These are phyloP conservation scores for Melanotaenia duboulayi DNA, from an alignment of 2,113 vertebrate genomes.

Conservation along the genomic window DNA sequence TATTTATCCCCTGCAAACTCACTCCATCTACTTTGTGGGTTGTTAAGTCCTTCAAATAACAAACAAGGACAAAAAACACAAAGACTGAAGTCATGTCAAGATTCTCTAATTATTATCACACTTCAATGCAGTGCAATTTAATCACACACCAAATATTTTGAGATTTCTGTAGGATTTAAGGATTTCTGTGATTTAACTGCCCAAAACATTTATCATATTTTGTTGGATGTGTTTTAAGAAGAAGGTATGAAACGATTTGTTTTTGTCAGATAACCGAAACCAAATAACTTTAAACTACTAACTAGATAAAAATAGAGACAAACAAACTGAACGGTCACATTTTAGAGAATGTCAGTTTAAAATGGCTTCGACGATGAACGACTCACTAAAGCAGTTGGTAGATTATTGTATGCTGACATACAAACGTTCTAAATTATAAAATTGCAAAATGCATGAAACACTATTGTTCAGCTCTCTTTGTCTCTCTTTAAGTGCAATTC, in stretches of 20 bases:
- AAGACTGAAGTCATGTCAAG: not conserved
- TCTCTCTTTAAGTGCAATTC: not conserved
- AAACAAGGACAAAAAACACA: not conserved
- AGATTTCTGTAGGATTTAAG: too few species aligned
- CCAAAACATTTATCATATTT: too few species aligned
- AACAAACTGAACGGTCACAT: not conserved
- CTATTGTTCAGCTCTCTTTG: too few species aligned
- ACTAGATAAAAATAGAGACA: not conserved
- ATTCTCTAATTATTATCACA: slow-evolving; percentile 5
- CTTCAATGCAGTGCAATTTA: not conserved
- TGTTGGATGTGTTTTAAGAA: not conserved
- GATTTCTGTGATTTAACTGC: too few species aligned
- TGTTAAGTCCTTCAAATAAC: not conserved
- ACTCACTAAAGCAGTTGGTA: not conserved
- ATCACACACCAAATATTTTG: not conserved
- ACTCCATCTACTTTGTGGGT: not conserved
- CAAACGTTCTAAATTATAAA: not conserved
- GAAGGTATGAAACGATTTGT: not conserved
- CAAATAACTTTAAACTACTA: not conserved
- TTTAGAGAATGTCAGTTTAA: too few species aligned
- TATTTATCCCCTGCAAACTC: slow-evolving; percentile 29
- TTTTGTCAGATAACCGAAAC: not conserved
- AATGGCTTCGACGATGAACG: not conserved
- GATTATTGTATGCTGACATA: not conserved
- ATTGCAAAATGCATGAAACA: slow-evolving; percentile 1